Evolutionary conservation across 37 sponge, comb jelly and placozoan species (phyloP).

Genomic region (Aplysina aerophoba): DNA sequence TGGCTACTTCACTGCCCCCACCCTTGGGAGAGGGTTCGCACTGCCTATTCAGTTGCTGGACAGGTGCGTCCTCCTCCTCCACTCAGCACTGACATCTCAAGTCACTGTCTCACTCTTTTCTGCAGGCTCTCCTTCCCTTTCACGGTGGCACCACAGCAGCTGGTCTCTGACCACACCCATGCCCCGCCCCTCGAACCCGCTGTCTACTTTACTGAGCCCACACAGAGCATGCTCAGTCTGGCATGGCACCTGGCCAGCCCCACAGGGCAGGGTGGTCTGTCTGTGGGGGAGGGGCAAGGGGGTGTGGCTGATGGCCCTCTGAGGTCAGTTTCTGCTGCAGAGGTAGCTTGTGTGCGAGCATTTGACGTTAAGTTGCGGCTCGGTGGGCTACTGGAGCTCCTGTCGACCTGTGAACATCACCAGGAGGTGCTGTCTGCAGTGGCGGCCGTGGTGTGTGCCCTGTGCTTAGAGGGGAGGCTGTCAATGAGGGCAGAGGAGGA

Average conservation of each 20-base stretch:
- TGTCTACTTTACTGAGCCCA: constrained; percentile 37
- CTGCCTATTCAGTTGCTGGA: constrained; percentile 40
- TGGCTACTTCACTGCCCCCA: constrained; percentile 22
- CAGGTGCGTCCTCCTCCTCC: constrained; percentile 17
- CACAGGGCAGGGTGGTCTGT: constrained; percentile 15
- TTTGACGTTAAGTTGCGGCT: not conserved
- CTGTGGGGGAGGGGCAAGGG: no score
- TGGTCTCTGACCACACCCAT: constrained; percentile 32
- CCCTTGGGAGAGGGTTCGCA: constrained; percentile 16
- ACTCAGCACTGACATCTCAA: not conserved
- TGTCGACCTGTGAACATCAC: not conserved
- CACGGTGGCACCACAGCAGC: constrained; percentile 37
- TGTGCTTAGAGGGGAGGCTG: no score
- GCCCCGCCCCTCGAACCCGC: constrained; percentile 37
- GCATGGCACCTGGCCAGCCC: constrained; percentile 44
- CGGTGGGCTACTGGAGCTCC: not conserved
- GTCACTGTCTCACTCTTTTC: no score
- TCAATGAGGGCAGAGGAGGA: no score
- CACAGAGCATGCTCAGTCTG: constrained; percentile 61
- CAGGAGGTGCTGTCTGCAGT: not conserved
- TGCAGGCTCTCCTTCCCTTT: constrained; percentile 73
- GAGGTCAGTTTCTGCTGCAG: not conserved
- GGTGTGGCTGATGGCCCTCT: not conserved
- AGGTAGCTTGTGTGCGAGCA: not conserved
- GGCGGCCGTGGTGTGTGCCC: no score